phyloP scores from a whole-genome alignment of 1,140 invertebrate genomes.

The Temnothorax longispinosus region DNA sequence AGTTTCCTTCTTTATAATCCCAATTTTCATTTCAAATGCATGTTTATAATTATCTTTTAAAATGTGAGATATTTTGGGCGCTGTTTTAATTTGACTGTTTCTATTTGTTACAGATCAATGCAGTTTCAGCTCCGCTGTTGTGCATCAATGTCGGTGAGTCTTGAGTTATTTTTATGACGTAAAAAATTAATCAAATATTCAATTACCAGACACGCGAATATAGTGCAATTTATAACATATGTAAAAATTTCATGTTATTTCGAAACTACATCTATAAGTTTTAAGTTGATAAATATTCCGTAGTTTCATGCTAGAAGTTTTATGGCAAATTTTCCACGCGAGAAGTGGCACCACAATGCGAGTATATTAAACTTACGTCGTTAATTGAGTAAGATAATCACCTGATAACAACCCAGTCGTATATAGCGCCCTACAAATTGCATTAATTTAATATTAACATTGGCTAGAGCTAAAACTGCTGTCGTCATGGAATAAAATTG shows the following conservation, averaged over 20 bases:
- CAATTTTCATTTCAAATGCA: neutral
- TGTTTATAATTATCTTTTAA: neutral
- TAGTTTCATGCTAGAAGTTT: neutral
- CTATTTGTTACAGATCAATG: too few species aligned
- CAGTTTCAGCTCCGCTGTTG: too few species aligned
- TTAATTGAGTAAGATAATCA: constrained; percentile 48
- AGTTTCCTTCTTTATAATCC: neutral
- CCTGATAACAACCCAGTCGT: constrained; percentile 17
- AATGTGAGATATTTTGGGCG: too few species aligned
- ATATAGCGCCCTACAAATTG: neutral
- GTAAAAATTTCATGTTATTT: constrained; percentile 13
- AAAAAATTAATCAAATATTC: neutral
- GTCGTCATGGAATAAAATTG: constrained; percentile 47
- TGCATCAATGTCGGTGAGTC: too few species aligned
- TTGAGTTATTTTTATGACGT: too few species aligned
- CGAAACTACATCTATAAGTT: neutral
- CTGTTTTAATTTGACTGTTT: too few species aligned
- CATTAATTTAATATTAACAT: neutral
- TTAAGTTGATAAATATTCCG: neutral
- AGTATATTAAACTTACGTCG: constrained; percentile 36
- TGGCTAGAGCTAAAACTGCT: neutral
- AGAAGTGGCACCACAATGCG: constrained; percentile 6
- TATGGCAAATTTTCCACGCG: neutral
- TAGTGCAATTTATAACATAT: neutral
- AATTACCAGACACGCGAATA: neutral